Percentiles rank a stretch among this genome's conserved stretches.
Conservation (phyloP, 2,888 invertebrate genomes). For the Ryuthela nishihirai region DNA sequence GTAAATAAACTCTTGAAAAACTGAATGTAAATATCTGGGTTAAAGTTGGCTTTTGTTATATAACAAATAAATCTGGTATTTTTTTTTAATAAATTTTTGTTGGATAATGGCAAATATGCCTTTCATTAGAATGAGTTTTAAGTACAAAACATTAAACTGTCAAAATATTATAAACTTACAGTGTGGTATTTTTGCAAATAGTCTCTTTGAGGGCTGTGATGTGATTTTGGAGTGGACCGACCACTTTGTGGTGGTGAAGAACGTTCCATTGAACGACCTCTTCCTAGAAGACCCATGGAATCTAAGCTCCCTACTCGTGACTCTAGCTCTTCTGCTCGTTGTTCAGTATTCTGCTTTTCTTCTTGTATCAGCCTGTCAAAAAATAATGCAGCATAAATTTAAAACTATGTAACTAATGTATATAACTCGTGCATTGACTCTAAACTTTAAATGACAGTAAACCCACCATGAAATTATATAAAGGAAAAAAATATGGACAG, state of each 20-base stretch:
- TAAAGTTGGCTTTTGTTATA: too few relatives aligned
- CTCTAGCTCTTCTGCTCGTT: slow-evolving; percentile 94
- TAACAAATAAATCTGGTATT: too few relatives aligned
- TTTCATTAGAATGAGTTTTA: too few relatives aligned
- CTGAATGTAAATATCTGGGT: too few relatives aligned
- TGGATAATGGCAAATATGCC: too few relatives aligned
- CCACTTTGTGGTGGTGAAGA: slow-evolving; percentile 77
- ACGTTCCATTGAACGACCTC: slow-evolving; percentile 43
- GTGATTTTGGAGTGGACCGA: slow-evolving; percentile 76
- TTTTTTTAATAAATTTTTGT: too few relatives aligned
- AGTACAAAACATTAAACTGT: too few relatives aligned
- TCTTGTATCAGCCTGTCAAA: slow-evolving; percentile 65
- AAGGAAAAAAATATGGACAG: too few relatives aligned
- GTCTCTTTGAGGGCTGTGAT: slow-evolving; percentile 74
- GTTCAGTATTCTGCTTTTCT: slow-evolving; percentile 95
- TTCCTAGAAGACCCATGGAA: slow-evolving; percentile 61
- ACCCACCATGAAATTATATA: too few relatives aligned
- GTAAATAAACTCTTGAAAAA: too few relatives aligned
- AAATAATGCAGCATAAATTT: background rate
- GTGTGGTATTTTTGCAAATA: slow-evolving; percentile 94
- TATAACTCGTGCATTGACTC: background rate
- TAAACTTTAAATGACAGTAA: background rate
- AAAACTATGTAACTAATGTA: background rate
- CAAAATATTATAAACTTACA: too few relatives aligned
- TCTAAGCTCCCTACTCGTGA: slow-evolving; percentile 93